Conservation (phyloP, 2,113 vertebrate genomes). For the Accipiter virgatus region DNA sequence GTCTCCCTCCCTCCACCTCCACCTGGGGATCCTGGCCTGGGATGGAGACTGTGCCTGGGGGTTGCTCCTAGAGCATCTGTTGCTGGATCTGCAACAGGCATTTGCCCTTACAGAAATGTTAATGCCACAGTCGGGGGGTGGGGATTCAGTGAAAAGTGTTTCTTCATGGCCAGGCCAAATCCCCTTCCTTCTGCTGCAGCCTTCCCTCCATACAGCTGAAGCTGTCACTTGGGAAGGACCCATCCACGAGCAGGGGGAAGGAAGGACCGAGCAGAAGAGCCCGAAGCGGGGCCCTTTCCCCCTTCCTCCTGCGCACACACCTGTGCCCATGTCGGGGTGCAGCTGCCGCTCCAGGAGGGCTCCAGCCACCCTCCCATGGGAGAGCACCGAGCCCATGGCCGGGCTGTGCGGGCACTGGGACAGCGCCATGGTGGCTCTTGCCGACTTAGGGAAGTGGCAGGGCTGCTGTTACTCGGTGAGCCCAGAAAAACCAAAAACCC, state of each 20-base stretch:
- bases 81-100: neutral
- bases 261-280: neutral
- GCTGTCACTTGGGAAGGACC: neutral
- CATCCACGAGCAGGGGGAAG: neutral
- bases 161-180: neutral
- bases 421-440: neutral
- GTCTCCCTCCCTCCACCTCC: neutral
- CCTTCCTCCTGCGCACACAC: neutral
- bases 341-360: neutral
- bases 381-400: neutral
- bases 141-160: neutral
- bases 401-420: accelerated
- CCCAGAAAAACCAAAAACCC: neutral
- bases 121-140: neutral
- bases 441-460: neutral
- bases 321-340: neutral
- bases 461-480: neutral
- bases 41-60: neutral
- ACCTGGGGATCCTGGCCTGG: neutral
- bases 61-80: neutral
- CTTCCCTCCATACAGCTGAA: neutral
- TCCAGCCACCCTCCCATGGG: neutral
- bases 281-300: neutral
- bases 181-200: neutral
- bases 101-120: neutral